These are phyloP conservation scores for Galerucella nymphaeae DNA, from an alignment of 2,888 invertebrate genomes.

Conservation along the genomic window DNA sequence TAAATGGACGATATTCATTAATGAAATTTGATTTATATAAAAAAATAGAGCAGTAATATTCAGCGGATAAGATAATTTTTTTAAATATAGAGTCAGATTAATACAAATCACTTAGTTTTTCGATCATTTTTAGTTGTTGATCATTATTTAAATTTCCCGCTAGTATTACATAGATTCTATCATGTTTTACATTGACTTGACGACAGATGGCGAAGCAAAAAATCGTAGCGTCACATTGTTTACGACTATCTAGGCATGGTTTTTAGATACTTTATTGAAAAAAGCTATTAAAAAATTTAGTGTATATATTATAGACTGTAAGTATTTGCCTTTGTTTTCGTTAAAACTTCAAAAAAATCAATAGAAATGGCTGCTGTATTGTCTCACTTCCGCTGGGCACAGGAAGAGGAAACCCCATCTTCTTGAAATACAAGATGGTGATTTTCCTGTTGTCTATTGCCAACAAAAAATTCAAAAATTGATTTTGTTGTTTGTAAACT, in stretches of 20 bases:
- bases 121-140: not conserved
- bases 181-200: conserved; percentile 15
- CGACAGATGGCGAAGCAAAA: conserved; percentile 35
- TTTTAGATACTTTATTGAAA: conserved; percentile 20
- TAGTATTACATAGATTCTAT: conserved; percentile 13
- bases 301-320: conserved; percentile 26
- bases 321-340: conserved; percentile 30
- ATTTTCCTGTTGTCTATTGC: conserved; percentile 60
- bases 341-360: conserved; percentile 39
- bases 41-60: too few species aligned
- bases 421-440: conserved; percentile 65
- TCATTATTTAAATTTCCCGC: conserved; percentile 30
- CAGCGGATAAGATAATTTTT: too few species aligned
- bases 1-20: too few species aligned
- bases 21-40: too few species aligned
- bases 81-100: too few species aligned
- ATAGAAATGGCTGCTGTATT: conserved; percentile 44
- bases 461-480: conserved; percentile 47
- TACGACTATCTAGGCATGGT: conserved; percentile 32
- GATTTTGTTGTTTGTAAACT: conserved; percentile 40
- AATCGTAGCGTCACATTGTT: conserved; percentile 36
- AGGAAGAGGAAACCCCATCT: conserved; percentile 73
- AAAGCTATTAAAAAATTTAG: conserved; percentile 18
- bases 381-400: conserved; percentile 65
- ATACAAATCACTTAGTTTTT: too few species aligned